These are phyloP conservation scores for Lacerta agilis DNA, from an alignment of 2,797 vertebrate species.

Conservation along the genomic window DNA sequence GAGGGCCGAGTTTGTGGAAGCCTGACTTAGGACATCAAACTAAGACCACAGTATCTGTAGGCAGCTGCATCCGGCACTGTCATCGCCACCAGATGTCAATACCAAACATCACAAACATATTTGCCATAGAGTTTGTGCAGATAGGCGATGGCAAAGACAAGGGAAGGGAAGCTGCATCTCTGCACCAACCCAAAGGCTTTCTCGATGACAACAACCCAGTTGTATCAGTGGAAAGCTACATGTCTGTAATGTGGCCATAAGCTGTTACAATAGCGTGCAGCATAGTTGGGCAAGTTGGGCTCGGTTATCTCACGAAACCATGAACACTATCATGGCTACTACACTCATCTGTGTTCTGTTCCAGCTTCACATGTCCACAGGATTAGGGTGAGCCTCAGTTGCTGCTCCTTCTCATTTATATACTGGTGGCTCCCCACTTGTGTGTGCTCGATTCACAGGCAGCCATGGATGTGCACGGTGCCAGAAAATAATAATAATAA, in stretches of 20 bases:
- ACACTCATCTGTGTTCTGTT: not conserved
- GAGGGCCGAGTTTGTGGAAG: too few species aligned
- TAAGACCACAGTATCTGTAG: not conserved
- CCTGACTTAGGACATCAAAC: not conserved
- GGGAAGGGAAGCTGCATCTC: not conserved
- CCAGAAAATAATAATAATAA: too few species aligned
- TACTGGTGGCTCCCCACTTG: too few species aligned
- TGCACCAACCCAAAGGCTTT: not conserved
- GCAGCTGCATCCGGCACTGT: not conserved
- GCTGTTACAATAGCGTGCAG: not conserved
- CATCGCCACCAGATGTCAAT: not conserved
- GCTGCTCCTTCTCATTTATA: not conserved
- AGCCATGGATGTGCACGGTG: too few species aligned
- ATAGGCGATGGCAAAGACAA: not conserved
- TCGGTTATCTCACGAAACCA: not conserved
- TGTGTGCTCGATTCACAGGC: too few species aligned
- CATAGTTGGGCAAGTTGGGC: not conserved
- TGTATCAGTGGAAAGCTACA: not conserved
- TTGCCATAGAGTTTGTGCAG: not conserved
- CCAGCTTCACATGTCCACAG: not conserved
- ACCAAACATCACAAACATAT: not conserved
- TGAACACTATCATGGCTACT: not conserved
- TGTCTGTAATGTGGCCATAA: not conserved
- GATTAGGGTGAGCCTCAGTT: not conserved
- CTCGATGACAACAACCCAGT: not conserved